These are phyloP conservation scores for Deladenus siricidicola DNA, from an alignment of 2,888 invertebrate genomes.

Conservation along the genomic window DNA sequence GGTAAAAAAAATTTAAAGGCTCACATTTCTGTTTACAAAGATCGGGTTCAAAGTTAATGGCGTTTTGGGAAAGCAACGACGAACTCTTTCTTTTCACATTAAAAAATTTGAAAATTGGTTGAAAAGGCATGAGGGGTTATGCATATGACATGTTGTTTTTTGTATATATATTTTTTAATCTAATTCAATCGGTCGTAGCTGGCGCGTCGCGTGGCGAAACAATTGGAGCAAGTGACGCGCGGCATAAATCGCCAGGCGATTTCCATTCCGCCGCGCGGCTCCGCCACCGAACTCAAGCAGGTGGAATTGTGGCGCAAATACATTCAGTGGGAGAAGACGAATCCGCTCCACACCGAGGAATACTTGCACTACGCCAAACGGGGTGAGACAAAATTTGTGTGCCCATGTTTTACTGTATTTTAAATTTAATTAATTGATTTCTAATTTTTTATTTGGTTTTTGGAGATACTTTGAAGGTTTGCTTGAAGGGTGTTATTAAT, in stretches of 20 bases:
- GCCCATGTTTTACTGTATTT: no score
- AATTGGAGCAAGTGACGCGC: slow-evolving; percentile 84
- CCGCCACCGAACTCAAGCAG: slow-evolving; percentile 52
- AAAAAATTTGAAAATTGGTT: neutral
- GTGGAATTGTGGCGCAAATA: slow-evolving; percentile 98
- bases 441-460: no score
- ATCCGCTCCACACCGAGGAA: slow-evolving; percentile 91
- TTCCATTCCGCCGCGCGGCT: slow-evolving; percentile 79
- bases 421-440: no score
- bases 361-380: slow-evolving; percentile 81
- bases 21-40: no score
- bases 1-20: no score
- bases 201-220: slow-evolving; percentile 75
- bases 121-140: no score
- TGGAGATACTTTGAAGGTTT: no score
- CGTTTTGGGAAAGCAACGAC: neutral
- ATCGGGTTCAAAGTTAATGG: no score
- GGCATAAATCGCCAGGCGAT: slow-evolving; percentile 90
- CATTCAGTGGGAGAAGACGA: slow-evolving; percentile 90
- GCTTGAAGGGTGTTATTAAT: no score
- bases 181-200: slow-evolving; percentile 4
- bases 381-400: no score
- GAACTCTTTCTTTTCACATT: neutral
- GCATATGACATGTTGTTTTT: no score
- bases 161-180: neutral